phyloP scores from a whole-genome alignment of 1,140 invertebrate genomes.

The Berghia stephanieae region DNA sequence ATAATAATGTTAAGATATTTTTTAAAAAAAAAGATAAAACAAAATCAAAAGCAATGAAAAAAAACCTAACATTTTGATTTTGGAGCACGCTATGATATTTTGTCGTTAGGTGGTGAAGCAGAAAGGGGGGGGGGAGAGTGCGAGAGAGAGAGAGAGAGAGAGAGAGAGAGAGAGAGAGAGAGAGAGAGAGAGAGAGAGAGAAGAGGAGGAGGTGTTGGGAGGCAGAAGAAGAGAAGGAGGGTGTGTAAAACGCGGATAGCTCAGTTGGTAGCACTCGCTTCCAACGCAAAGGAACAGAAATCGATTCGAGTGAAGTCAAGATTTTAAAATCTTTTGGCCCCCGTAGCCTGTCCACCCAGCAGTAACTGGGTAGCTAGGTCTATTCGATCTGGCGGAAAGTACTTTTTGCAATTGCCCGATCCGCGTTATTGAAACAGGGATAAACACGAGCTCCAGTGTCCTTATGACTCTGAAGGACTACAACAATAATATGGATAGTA shows the following conservation, averaged over 20 bases:
- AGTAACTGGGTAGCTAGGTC: no score
- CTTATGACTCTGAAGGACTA: no score
- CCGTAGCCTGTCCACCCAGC: no score
- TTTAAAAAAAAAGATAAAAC: neutral
- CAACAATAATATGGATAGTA: no score
- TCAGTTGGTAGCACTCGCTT: neutral
- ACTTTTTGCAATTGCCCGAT: no score
- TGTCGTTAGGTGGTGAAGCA: conserved; percentile 36
- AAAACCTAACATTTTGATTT: neutral
- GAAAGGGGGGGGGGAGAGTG: conserved; percentile 42
- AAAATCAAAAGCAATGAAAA: neutral
- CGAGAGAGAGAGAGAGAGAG: conserved; percentile 46
- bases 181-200: conserved; percentile 71
- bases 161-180: conserved; percentile 48
- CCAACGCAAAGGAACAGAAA: no score
- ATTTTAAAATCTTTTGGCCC: no score
- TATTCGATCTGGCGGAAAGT: no score
- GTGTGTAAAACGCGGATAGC: conserved; percentile 55
- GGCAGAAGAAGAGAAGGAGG: conserved; percentile 80
- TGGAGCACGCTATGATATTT: no score
- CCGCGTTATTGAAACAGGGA: no score
- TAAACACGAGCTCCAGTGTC: no score
- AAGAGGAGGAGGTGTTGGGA: conserved; percentile 80
- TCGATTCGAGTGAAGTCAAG: no score
- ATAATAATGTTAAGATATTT: neutral